Evolutionary conservation across 2,888 invertebrate species (phyloP).

Genomic region (Invenusta paracnida): DNA sequence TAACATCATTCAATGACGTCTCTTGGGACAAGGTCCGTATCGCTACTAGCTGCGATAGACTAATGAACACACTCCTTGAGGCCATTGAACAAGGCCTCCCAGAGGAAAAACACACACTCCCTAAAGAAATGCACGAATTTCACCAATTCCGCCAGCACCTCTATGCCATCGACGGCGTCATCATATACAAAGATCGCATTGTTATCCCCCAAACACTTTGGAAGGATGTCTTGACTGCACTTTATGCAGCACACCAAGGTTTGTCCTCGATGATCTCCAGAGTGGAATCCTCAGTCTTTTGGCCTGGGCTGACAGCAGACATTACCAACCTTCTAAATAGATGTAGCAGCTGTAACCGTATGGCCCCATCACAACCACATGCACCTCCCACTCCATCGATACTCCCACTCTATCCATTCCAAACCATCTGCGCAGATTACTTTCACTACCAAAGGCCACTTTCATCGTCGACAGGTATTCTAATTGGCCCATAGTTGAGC

Average conservation of each 20-base stretch:
- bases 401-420: background rate
- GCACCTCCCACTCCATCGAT: background rate
- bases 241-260: background rate
- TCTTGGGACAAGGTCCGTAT: too few relatives aligned
- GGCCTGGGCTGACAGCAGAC: too few relatives aligned
- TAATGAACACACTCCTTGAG: too few relatives aligned
- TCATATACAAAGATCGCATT: background rate
- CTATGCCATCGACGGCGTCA: background rate
- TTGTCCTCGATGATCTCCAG: background rate
- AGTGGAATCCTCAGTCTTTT: background rate
- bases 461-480: background rate
- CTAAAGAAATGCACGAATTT: background rate
- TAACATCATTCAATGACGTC: too few relatives aligned
- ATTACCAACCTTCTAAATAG: too few relatives aligned
- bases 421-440: background rate
- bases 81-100: background rate
- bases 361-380: slow-evolving; percentile 15
- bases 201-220: background rate
- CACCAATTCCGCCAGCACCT: background rate
- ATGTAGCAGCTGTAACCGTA: slow-evolving; percentile 5
- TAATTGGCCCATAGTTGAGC: background rate
- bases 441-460: background rate
- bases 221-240: background rate
- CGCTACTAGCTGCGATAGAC: too few relatives aligned
- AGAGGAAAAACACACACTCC: background rate